Evolutionary conservation across 2,113 vertebrate genomes (phyloP), one percentile per base, ranked within the genome.

Genomic region (Tetrao urogallus): DNA sequence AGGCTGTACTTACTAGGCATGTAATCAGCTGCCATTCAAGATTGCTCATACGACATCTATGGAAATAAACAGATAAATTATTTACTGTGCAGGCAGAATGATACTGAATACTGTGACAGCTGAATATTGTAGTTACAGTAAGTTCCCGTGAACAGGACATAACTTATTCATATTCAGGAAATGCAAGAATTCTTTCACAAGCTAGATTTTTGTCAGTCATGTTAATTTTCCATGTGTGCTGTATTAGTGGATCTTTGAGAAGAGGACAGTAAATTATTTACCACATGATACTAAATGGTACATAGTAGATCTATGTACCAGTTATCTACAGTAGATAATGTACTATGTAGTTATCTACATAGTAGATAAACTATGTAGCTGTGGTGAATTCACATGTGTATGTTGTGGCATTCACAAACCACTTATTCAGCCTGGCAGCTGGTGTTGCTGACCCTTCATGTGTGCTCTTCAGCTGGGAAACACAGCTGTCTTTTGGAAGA

Each of bases 61-160:
- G 47, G 94, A 93, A 96, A 90, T 79, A 96, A 94, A 86, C 61
- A 84, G 83, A 87, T 95, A 63, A 89, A 95, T 96, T 92, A 92
- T 96, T 95, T 82, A 96, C 70, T 58, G 13, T 50, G 32, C 63
- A 79, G 74, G 40, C 74, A 86, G 42, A 74, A 88, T 58, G 66
- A 95, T 87, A 79, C 86, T 73, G 81, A 94, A 66, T 57, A 43
- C 8, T 63, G 22, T 45, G 54, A 56, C 58, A 86, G 72, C 48
- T 88, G 77, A 91, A 86, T 82, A 71, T 48, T 93, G 81, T 74
- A 89, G 83, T 79, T 93, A 95, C 60, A 56, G 74, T 66, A 81
- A 76, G 72, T 93, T 94, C 78, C 57, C 1, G 6, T 57, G 94
- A 95, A 84, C 43, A 66, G 74, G 47, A 47, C 57, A 80, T 94